Percentiles rank a stretch among this genome's conserved stretches.
Conservation (phyloP, 2,888 invertebrate genomes). For the Tyria jacobaeae region DNA sequence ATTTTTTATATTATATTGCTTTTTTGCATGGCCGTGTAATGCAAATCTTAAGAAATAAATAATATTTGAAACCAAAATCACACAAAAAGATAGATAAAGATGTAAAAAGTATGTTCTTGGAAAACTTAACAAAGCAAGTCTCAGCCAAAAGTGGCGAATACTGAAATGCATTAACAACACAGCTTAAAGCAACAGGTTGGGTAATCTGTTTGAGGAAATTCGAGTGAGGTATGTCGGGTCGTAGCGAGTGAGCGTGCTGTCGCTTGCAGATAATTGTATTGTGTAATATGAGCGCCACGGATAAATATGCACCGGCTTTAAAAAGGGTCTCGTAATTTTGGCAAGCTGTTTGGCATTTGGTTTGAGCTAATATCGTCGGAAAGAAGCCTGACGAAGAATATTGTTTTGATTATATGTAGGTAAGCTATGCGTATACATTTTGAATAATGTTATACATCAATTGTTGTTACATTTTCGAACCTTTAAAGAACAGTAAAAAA, state of each 20-base stretch:
- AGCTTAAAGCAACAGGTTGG: constrained; percentile 21
- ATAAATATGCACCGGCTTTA: constrained; percentile 8
- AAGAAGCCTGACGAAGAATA: background rate
- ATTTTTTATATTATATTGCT: too few species aligned
- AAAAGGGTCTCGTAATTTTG: constrained; percentile 6
- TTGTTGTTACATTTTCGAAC: too few species aligned
- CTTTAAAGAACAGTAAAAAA: too few species aligned
- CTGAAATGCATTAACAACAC: too few species aligned
- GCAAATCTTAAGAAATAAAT: too few species aligned
- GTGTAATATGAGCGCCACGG: constrained; percentile 10
- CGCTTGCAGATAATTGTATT: constrained; percentile 20
- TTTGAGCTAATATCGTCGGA: background rate
- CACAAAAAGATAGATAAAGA: background rate
- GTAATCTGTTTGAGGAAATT: constrained; percentile 8
- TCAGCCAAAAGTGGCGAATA: constrained; percentile 6
- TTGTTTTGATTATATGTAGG: background rate
- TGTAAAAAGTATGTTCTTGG: background rate
- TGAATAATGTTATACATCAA: background rate
- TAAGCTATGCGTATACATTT: background rate
- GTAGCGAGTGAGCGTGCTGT: constrained; percentile 4
- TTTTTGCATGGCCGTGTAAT: too few species aligned
- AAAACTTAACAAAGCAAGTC: background rate
- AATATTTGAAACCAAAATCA: background rate
- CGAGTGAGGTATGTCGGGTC: background rate
- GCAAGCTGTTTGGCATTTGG: constrained; percentile 4